Conservation (phyloP, 1,140 invertebrate genomes). For the Pachyrhynchus sulphureomaculatus region DNA sequence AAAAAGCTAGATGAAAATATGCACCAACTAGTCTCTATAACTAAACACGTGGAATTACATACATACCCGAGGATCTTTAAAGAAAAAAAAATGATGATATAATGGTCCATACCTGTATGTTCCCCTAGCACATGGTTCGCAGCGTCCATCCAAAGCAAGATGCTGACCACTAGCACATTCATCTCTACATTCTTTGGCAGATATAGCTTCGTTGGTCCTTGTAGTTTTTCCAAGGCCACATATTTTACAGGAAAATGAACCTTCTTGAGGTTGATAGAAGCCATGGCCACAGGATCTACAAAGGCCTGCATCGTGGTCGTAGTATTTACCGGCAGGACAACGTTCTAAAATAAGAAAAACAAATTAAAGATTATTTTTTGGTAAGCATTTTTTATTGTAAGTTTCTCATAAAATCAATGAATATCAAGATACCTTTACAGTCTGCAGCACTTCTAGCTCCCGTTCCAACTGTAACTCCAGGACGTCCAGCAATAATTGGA, state of each 20-base stretch:
- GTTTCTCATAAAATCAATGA: neutral
- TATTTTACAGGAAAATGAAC: constrained; percentile 84
- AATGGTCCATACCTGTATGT: constrained; percentile 67
- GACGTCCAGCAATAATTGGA: constrained; percentile 81
- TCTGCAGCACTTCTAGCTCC: constrained; percentile 85
- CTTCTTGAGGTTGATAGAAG: constrained; percentile 89
- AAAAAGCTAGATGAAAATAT: too few species aligned
- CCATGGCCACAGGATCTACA: constrained; percentile 92
- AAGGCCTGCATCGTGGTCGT: constrained; percentile 78
- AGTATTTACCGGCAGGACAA: constrained; percentile 89
- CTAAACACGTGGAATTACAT: too few species aligned
- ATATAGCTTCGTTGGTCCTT: constrained; percentile 85
- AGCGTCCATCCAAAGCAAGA: constrained; percentile 83
- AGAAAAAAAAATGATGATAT: too few species aligned
- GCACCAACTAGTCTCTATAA: too few species aligned
- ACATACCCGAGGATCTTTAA: too few species aligned
- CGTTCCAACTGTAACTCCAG: constrained; percentile 80
- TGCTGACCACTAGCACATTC: constrained; percentile 91
- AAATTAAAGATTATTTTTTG: neutral
- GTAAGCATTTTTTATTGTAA: neutral
- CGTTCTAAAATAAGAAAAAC: constrained; percentile 61
- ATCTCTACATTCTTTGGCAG: constrained; percentile 82
- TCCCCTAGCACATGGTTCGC: constrained; percentile 88
- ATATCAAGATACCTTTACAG: constrained; percentile 71
- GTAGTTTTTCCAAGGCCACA: constrained; percentile 94